These are phyloP conservation scores for Prosopocoilus inquinatus DNA, from an alignment of 2,888 invertebrate genomes.

Conservation along the genomic window DNA sequence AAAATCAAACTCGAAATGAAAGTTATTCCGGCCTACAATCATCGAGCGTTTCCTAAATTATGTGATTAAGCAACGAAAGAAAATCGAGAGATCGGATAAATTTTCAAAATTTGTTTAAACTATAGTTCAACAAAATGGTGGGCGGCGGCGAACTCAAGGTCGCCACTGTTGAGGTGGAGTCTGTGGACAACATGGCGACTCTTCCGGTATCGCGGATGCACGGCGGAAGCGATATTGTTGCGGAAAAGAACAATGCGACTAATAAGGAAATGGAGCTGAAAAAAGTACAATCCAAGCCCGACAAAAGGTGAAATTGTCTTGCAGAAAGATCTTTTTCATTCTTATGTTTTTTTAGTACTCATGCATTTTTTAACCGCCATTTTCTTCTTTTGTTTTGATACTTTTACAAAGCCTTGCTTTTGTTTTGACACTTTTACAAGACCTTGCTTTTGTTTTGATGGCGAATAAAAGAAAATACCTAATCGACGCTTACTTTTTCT, in stretches of 20 bases:
- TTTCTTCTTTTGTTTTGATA: too few relatives aligned
- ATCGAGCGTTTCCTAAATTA: conserved; percentile 20
- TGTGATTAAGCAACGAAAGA: conserved; percentile 20
- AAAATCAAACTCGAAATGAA: background rate
- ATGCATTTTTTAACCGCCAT: too few relatives aligned
- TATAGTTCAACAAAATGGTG: conserved; percentile 51
- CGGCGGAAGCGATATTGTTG: conserved; percentile 70
- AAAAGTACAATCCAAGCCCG: conserved; percentile 80
- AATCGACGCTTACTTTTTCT: too few relatives aligned
- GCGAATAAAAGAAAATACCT: too few relatives aligned
- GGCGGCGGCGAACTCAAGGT: conserved; percentile 81
- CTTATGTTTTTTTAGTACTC: background rate
- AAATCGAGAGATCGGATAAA: background rate
- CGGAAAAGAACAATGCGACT: conserved; percentile 78
- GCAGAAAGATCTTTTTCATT: background rate
- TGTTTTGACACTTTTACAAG: too few relatives aligned
- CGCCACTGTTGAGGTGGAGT: conserved; percentile 84
- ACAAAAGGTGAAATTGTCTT: conserved; percentile 64
- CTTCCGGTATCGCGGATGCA: conserved; percentile 77
- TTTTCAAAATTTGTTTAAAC: conserved; percentile 6
- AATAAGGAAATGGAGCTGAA: conserved; percentile 87
- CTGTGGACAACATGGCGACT: conserved; percentile 86
- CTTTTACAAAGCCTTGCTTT: too few relatives aligned
- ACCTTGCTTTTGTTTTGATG: too few relatives aligned
- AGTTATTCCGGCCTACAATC: conserved; percentile 24